A percentile compares a stretch with the other conserved stretches of the same genome.
These are phyloP conservation scores for Heliconius sara DNA, from an alignment of 2,888 invertebrate genomes.

Conservation along the genomic window DNA sequence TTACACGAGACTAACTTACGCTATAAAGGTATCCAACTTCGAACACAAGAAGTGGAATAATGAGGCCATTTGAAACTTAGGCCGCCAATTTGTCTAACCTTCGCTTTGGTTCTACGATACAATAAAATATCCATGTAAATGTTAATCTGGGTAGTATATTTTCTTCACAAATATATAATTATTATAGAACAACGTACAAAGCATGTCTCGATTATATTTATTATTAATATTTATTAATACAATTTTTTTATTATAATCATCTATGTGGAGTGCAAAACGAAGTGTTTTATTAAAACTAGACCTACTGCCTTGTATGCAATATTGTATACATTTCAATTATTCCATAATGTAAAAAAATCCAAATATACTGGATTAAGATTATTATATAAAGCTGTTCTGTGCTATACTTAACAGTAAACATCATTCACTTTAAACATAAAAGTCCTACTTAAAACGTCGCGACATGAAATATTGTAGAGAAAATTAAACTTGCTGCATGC, in stretches of 20 bases:
- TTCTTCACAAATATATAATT: not conserved
- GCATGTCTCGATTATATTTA: too few relatives aligned
- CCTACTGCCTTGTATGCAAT: too few relatives aligned
- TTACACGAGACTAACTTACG: constrained; percentile 28
- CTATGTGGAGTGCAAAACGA: too few relatives aligned
- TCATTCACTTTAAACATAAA: constrained; percentile 2
- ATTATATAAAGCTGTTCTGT: not conserved
- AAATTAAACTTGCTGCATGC: constrained; percentile 11
- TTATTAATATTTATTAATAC: too few relatives aligned
- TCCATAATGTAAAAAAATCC: not conserved
- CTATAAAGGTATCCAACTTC: constrained; percentile 38
- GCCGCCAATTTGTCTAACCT: constrained; percentile 42
- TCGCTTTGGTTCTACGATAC: constrained; percentile 27
- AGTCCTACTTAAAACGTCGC: constrained; percentile 1
- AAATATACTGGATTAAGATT: not conserved
- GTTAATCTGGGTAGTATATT: not conserved
- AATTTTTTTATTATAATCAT: too few relatives aligned
- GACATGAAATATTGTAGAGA: constrained; percentile 1
- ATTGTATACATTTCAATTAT: too few relatives aligned
- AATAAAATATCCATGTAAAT: constrained; percentile 15
- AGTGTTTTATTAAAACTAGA: too few relatives aligned
- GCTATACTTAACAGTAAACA: not conserved
- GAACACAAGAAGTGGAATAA: constrained; percentile 37
- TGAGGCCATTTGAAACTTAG: constrained; percentile 38
- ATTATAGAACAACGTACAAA: too few relatives aligned